A percentile compares a stretch with the other conserved stretches of the same genome.
Conservation (phyloP, 1,140 invertebrate species). For the Zophobas atratus region DNA sequence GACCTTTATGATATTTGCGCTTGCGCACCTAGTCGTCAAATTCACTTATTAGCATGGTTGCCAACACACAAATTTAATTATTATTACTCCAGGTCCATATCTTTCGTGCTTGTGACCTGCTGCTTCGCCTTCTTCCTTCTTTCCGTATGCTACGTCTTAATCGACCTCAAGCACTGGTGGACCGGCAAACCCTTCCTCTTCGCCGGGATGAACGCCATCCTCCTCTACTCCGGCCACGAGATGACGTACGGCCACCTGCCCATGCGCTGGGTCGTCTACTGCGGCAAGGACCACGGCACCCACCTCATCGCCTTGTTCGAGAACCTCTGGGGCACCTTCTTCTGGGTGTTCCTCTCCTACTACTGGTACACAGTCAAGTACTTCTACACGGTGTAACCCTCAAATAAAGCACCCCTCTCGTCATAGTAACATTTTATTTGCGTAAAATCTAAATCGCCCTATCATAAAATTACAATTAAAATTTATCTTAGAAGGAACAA, state of each 20-base stretch:
- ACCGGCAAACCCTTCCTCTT: constrained; percentile 85
- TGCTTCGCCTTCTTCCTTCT: constrained; percentile 83
- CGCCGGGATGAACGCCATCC: constrained; percentile 91
- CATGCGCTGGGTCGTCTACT: constrained; percentile 56
- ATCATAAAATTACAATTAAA: constrained; percentile 11
- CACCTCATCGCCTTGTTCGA: constrained; percentile 81
- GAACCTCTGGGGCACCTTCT: constrained; percentile 81
- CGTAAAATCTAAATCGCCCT: constrained; percentile 9
- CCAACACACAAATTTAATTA: no score
- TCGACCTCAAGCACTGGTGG: constrained; percentile 86
- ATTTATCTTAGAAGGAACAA: constrained; percentile 18
- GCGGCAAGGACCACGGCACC: constrained; percentile 73
- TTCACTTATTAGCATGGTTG: no score
- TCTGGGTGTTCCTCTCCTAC: constrained; percentile 86
- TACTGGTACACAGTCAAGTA: constrained; percentile 78
- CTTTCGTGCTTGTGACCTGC: constrained; percentile 87
- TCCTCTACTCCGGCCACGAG: constrained; percentile 89
- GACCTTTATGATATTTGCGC: no score
- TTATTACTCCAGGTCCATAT: constrained; percentile 73
- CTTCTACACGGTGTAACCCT: constrained; percentile 77
- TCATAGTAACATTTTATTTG: constrained; percentile 11
- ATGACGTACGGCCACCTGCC: constrained; percentile 73
- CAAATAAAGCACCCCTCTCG: background rate
- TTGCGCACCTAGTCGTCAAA: no score
- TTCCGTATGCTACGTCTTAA: constrained; percentile 81